A percentile compares a stretch with the other conserved stretches of the same genome.
These are phyloP conservation scores for Cladopsammia gracilis DNA, from an alignment of 64 coral and sea anemone species.

Conservation along the genomic window DNA sequence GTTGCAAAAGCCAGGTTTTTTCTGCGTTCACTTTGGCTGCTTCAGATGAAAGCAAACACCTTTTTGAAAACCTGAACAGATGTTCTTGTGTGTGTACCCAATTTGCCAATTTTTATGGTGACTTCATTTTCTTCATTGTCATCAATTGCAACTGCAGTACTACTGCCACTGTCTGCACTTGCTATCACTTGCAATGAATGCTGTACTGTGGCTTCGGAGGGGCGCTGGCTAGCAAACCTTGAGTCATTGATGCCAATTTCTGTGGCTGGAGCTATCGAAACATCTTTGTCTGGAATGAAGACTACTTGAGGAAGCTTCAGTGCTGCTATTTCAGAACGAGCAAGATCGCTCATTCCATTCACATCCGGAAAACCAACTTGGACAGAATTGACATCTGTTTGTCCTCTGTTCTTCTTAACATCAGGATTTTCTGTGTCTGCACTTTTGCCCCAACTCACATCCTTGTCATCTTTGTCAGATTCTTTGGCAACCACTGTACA, in stretches of 20 bases:
- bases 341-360: background rate
- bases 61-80: background rate
- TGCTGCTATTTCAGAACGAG: slow-evolving; percentile 16
- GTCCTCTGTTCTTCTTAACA: background rate
- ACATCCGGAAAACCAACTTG: background rate
- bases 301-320: background rate
- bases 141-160: background rate
- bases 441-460: no score
- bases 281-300: background rate
- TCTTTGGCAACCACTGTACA: no score
- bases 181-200: slow-evolving; percentile 9
- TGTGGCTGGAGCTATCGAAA: background rate
- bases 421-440: no score
- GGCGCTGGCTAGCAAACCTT: background rate
- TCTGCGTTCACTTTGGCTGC: slow-evolving; percentile 6
- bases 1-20: background rate
- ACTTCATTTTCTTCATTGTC: background rate
- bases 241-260: background rate
- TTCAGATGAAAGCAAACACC: background rate
- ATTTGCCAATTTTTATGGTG: background rate
- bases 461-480: no score
- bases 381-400: background rate
- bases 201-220: background rate
- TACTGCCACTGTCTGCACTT: background rate
- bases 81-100: background rate